Conservation (phyloP, 2,797 vertebrate genomes). For the Myripristis murdjan region DNA sequence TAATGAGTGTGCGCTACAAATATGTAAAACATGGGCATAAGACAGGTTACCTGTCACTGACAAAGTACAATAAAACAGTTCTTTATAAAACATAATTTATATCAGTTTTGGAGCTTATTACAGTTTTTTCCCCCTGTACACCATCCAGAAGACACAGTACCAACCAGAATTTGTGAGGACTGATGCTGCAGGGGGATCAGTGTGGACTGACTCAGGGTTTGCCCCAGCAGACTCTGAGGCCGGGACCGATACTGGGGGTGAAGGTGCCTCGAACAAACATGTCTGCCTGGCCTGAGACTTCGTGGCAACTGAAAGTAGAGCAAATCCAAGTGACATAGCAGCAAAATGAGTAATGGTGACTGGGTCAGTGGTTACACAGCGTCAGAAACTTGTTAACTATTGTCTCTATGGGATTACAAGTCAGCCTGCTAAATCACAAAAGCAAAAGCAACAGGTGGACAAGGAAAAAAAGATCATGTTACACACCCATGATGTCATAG, state of each 20-base stretch:
- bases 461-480: neutral
- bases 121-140: neutral
- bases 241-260: constrained; percentile 52
- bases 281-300: constrained; percentile 82
- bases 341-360: neutral
- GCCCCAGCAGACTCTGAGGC: constrained; percentile 70
- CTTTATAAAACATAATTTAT: no score
- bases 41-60: no score
- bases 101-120: neutral
- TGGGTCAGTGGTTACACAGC: neutral
- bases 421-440: constrained; percentile 1
- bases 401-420: neutral
- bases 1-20: no score
- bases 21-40: no score
- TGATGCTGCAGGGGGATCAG: constrained; percentile 43
- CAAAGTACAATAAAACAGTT: no score
- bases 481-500: neutral
- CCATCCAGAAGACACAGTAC: constrained; percentile 28
- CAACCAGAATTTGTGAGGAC: constrained; percentile 70
- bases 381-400: neutral
- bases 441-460: constrained; percentile 1
- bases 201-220: constrained; percentile 50
- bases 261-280: constrained; percentile 74
- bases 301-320: constrained; percentile 66
- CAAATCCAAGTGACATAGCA: constrained; percentile 1